Conservation (phyloP, 2,888 invertebrate genomes). For the Unio pictorum region DNA sequence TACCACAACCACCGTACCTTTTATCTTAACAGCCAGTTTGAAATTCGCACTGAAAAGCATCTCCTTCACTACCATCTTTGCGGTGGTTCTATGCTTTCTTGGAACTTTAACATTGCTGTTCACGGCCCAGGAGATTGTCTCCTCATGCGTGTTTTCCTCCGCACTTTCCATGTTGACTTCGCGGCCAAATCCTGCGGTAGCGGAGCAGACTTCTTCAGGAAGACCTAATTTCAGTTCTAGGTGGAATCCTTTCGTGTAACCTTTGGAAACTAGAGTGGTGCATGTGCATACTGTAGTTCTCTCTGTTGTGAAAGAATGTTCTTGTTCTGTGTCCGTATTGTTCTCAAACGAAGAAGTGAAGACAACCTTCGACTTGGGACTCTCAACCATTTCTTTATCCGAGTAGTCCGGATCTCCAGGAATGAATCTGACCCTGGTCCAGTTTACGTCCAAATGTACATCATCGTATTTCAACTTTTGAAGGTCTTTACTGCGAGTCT, state of each 20-base stretch:
- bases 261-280: slow-evolving; percentile 59
- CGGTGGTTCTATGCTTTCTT: slow-evolving; percentile 64
- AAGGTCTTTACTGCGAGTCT: slow-evolving; percentile 65
- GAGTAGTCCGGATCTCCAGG: slow-evolving; percentile 62
- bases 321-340: slow-evolving; percentile 62
- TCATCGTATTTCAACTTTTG: slow-evolving; percentile 60
- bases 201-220: slow-evolving; percentile 70
- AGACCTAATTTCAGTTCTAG: slow-evolving; percentile 72
- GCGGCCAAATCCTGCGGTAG: slow-evolving; percentile 70
- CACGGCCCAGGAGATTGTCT: slow-evolving; percentile 73
- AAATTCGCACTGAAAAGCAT: slow-evolving; percentile 72
- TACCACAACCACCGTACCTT: slow-evolving; percentile 65
- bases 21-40: slow-evolving; percentile 62
- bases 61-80: slow-evolving; percentile 72
- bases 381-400: slow-evolving; percentile 41
- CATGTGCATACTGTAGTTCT: slow-evolving; percentile 63
- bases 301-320: slow-evolving; percentile 68
- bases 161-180: slow-evolving; percentile 69
- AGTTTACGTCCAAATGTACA: slow-evolving; percentile 69
- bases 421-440: slow-evolving; percentile 68
- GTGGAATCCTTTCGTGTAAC: slow-evolving; percentile 70
- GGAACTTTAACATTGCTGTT: slow-evolving; percentile 72
- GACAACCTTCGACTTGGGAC: slow-evolving; percentile 55
- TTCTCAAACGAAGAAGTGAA: slow-evolving; percentile 69
- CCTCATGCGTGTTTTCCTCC: slow-evolving; percentile 65